A percentile compares a stretch with the other conserved stretches of the same genome.
phyloP scores from a whole-genome alignment of 1,140 invertebrate genomes.

The Bombus cullumanus region DNA sequence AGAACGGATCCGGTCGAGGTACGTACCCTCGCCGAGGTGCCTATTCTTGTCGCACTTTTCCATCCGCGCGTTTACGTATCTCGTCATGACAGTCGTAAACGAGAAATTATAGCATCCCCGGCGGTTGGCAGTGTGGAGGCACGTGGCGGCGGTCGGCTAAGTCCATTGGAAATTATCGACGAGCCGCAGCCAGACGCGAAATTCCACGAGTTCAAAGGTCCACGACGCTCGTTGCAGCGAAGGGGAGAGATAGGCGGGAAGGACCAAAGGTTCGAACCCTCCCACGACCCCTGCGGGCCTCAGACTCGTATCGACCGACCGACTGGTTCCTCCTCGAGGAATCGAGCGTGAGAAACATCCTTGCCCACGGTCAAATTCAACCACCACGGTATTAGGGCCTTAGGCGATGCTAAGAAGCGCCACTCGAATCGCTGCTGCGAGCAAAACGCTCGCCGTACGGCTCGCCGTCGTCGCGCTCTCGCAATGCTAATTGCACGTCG shows the following conservation, averaged over 20 bases:
- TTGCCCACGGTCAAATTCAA: constrained; percentile 73
- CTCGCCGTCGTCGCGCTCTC: not conserved
- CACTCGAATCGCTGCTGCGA: not conserved
- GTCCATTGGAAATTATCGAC: constrained; percentile 59
- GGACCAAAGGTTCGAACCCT: constrained; percentile 66
- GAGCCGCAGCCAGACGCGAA: constrained; percentile 46
- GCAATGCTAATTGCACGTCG: not conserved
- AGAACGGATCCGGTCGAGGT: not conserved
- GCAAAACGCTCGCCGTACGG: not conserved
- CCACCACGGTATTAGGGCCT: constrained; percentile 70
- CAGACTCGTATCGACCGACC: constrained; percentile 17
- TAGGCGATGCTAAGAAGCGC: constrained; percentile 65
- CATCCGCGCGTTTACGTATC: too few relatives aligned
- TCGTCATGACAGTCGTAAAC: not conserved
- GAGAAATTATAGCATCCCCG: constrained; percentile 18
- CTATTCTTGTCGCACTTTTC: constrained; percentile 7
- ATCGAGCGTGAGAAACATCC: constrained; percentile 72
- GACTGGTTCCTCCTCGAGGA: constrained; percentile 42
- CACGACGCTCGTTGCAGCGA: constrained; percentile 34
- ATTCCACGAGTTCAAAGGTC: constrained; percentile 73
- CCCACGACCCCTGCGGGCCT: constrained; percentile 71
- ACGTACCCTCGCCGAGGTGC: too few relatives aligned
- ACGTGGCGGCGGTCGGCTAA: constrained; percentile 4
- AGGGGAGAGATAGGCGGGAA: constrained; percentile 56
- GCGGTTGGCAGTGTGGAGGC: not conserved